Percentiles rank a stretch among this genome's conserved stretches.
Conservation (phyloP, 1,140 invertebrate genomes). For the Andrena cerasifolii region DNA sequence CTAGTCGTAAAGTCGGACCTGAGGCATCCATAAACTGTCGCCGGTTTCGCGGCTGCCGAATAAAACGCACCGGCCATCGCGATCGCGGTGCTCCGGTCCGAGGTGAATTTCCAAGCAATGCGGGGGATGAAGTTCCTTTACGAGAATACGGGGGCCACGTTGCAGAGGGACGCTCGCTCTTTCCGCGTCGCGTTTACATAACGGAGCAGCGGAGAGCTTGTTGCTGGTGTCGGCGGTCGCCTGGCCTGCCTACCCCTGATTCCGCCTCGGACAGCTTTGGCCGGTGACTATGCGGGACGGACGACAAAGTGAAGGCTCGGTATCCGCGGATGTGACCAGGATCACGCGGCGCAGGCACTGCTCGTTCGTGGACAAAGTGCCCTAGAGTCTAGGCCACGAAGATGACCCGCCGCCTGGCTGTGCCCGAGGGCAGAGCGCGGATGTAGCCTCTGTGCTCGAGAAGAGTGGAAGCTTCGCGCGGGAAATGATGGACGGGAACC, state of each 20-base stretch:
- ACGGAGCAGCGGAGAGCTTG: background rate
- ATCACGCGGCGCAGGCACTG: conserved; percentile 3
- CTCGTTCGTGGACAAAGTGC: conserved; percentile 35
- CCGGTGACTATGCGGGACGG: conserved; percentile 14
- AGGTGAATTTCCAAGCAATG: background rate
- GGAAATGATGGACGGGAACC: conserved; percentile 43
- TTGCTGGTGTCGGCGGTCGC: background rate
- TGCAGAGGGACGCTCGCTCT: background rate
- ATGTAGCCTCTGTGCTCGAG: background rate
- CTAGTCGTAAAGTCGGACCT: conserved; percentile 4
- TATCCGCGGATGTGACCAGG: background rate
- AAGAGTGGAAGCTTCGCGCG: background rate
- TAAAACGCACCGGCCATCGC: background rate
- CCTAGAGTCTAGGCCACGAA: background rate
- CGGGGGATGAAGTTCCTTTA: background rate
- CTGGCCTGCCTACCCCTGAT: background rate
- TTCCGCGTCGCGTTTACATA: background rate
- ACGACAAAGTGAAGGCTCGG: background rate
- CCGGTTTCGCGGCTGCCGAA: background rate
- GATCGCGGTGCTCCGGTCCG: background rate
- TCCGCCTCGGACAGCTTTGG: background rate
- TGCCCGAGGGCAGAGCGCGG: background rate
- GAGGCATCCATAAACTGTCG: conserved; percentile 25
- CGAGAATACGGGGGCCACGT: background rate
- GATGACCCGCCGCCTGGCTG: too few species aligned